Evolutionary conservation across 2,888 invertebrate genomes (phyloP), one percentile per base, ranked within the genome.

Genomic region (Tortricodes alternella): DNA sequence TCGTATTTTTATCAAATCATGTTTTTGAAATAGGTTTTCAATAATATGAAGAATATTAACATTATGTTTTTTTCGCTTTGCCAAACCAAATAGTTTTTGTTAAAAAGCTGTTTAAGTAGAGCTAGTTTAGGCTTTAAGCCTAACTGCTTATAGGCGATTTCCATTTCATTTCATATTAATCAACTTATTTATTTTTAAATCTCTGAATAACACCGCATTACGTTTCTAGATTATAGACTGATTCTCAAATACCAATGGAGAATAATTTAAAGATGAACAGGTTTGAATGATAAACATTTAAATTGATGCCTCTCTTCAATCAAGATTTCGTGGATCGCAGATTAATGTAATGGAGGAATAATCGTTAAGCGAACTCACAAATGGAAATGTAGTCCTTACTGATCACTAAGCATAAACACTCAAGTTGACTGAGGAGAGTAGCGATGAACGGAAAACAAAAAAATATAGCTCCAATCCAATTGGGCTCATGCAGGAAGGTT

Each of bases 291-390:
- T 29, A 37, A 44, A 37, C 24, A 44, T 29, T 38, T 38, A 19
- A 29, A 53, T 53, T 53, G n/a, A 16, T 21, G 9, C 38, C 18
- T 32, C 38, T 37, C 27, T 44, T 29, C 44, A 15, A 11, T 44
- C 35, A 27, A 11, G 27, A 39, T 39, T 18, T 32, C 24, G 19
- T 16, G 24, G 41, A 15, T 44, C 35, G 24, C 16, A 11, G 39
- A 23, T 39, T 39, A 13, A 39, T 23, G 13, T 21, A 39, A 39
- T 11, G 19, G 15, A 48, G 41, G 7, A 48, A 23, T 29, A 38
- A 37, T 19, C 37, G 29, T n/a, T 48, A 41, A 8, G 7, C n/a
- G 24, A 35, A 19, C 35, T 35, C 41, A 55, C 21, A 35, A 48
- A 48, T 55, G 27, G 11, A 32, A 18, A 39, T 53, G 37, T 46